These are phyloP conservation scores for Mareca strepera DNA, from an alignment of 2,797 vertebrate species.

Conservation along the genomic window DNA sequence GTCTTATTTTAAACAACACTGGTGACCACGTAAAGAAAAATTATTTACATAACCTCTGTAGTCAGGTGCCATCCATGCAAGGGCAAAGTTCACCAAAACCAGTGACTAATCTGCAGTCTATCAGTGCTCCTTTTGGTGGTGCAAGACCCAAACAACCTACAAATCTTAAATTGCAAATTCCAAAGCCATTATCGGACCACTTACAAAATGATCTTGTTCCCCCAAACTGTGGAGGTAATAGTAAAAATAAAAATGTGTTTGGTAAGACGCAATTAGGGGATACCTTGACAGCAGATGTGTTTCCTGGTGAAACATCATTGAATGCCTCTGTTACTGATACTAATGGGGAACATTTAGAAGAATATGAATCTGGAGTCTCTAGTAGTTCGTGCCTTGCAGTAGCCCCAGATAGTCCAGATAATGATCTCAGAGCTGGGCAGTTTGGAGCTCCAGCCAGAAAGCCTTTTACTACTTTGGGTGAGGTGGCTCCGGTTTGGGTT, in stretches of 20 bases:
- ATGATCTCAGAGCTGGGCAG: slow-evolving; percentile 93
- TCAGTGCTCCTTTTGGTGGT: slow-evolving; percentile 92
- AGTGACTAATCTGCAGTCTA: slow-evolving; percentile 82
- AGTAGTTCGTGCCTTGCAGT: slow-evolving; percentile 80
- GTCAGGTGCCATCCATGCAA: slow-evolving; percentile 76
- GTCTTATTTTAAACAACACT: slow-evolving; percentile 83
- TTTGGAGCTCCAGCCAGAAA: slow-evolving; percentile 85
- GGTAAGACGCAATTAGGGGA: slow-evolving; percentile 78
- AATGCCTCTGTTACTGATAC: slow-evolving; percentile 72
- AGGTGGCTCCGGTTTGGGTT: slow-evolving; percentile 94
- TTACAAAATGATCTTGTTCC: slow-evolving; percentile 88
- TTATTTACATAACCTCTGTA: slow-evolving; percentile 80
- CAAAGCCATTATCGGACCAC: slow-evolving; percentile 88
- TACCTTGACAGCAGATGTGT: slow-evolving; percentile 52
- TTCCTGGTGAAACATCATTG: slow-evolving; percentile 72
- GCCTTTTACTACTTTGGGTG: slow-evolving; percentile 86
- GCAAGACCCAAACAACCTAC: slow-evolving; percentile 96
- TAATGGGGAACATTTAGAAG: slow-evolving; percentile 79
- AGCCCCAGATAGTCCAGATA: slow-evolving; percentile 91
- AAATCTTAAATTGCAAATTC: slow-evolving; percentile 95
- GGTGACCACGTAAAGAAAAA: slow-evolving; percentile 82
- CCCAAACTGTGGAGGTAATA: slow-evolving; percentile 77
- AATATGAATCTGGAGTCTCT: slow-evolving; percentile 78
- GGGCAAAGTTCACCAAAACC: slow-evolving; percentile 78
- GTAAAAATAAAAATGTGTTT: slow-evolving; percentile 92